Conservation (phyloP, 2,797 vertebrate species). For the Chiroxiphia lanceolata region DNA sequence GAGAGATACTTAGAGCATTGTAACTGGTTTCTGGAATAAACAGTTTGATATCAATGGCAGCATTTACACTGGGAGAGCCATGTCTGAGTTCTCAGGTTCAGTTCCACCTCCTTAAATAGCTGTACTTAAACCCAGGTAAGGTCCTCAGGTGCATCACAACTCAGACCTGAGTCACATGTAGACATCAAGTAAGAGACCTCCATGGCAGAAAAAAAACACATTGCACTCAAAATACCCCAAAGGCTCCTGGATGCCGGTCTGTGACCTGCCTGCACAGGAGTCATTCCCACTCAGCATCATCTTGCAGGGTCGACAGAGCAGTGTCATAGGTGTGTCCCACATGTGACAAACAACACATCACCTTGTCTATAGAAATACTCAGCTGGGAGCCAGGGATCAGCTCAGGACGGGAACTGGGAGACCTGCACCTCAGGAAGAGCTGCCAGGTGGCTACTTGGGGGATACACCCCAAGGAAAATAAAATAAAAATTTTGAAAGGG, state of each 20-base stretch:
- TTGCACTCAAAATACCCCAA: fast-evolving
- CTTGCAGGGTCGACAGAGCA: not conserved
- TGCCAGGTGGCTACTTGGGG: not conserved
- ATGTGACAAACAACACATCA: fast-evolving
- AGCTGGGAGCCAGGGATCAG: not conserved
- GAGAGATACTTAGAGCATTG: constrained; percentile 40
- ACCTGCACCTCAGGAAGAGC: not conserved
- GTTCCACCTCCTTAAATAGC: not conserved
- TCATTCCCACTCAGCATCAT: not conserved
- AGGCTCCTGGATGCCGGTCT: fast-evolving
- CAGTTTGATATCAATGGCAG: constrained; percentile 5
- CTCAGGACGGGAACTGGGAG: not conserved
- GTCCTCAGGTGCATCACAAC: not conserved
- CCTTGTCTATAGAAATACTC: fast-evolving
- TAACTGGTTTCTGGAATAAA: constrained; percentile 26
- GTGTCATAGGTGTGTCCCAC: not conserved
- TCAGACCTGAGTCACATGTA: fast-evolving
- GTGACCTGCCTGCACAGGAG: not conserved
- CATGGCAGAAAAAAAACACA: not conserved
- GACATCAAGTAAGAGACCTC: not conserved
- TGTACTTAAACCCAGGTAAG: not conserved
- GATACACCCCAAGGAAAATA: not conserved
- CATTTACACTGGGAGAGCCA: not conserved
- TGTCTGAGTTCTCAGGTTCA: not conserved
- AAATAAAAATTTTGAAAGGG: not conserved